Evolutionary conservation across 1,140 invertebrate genomes (phyloP).

Genomic region (Drosophila rhopaloa): DNA sequence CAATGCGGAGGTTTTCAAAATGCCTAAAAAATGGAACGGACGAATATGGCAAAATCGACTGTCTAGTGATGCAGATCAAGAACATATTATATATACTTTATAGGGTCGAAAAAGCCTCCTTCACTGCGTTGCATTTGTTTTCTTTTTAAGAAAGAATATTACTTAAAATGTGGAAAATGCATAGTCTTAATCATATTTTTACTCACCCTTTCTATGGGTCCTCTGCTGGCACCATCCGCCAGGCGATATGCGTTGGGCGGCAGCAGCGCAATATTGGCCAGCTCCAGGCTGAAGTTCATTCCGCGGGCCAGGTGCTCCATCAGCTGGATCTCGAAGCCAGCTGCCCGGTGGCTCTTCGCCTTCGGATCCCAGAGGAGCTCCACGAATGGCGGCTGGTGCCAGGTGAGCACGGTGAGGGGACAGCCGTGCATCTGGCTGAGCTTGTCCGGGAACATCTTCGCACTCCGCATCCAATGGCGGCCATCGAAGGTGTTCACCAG

Average conservation of each 20-base stretch:
- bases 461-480: constrained; percentile 16
- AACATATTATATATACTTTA: too few relatives aligned
- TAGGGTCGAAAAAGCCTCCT: too few relatives aligned
- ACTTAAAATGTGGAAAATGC: too few relatives aligned
- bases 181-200: too few relatives aligned
- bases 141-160: too few relatives aligned
- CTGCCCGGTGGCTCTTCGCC: not conserved
- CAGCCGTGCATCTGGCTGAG: constrained; percentile 64
- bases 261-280: constrained; percentile 29
- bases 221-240: constrained; percentile 24
- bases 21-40: too few relatives aligned
- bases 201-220: constrained; percentile 57
- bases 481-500: constrained; percentile 67
- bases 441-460: constrained; percentile 66
- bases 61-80: too few relatives aligned
- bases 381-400: constrained; percentile 69
- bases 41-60: too few relatives aligned
- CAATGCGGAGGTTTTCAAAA: too few relatives aligned
- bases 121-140: too few relatives aligned
- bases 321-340: constrained; percentile 67
- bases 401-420: constrained; percentile 50
- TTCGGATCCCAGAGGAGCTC: constrained; percentile 9
- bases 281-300: constrained; percentile 55
- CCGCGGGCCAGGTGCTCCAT: constrained; percentile 43
- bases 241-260: constrained; percentile 34